A percentile compares a stretch with the other conserved stretches of the same genome.
Conservation (phyloP, 2,888 invertebrate species). For the Diaprepes abbreviatus region DNA sequence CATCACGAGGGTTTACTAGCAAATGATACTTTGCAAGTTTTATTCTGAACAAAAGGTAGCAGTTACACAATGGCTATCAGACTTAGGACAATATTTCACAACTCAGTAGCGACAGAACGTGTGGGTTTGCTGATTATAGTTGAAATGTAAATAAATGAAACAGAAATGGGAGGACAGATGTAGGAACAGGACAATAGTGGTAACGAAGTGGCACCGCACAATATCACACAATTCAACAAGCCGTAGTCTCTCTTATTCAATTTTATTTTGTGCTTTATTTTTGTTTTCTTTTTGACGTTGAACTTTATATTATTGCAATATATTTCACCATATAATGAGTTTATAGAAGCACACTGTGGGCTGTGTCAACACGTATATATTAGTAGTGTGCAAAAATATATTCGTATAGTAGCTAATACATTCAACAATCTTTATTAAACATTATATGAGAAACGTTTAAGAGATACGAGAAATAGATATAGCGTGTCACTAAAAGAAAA, state of each 20-base stretch:
- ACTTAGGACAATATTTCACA: conserved; percentile 48
- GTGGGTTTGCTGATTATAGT: conserved; percentile 49
- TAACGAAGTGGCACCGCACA: conserved; percentile 64
- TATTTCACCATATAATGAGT: conserved; percentile 30
- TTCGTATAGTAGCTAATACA: too few species aligned
- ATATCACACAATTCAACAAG: conserved; percentile 57
- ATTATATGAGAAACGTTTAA: too few species aligned
- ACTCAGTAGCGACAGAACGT: conserved; percentile 50
- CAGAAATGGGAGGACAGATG: conserved; percentile 49
- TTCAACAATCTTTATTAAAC: too few species aligned
- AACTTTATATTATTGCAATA: conserved; percentile 13
- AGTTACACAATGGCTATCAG: conserved; percentile 37
- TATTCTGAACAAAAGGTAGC: conserved; percentile 40
- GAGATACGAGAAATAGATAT: too few species aligned
- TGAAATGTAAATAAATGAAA: conserved; percentile 51
- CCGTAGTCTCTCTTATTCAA: conserved; percentile 35
- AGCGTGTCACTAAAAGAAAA: too few species aligned
- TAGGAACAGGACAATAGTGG: conserved; percentile 60
- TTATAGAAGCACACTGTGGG: conserved; percentile 27
- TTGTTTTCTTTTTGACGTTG: conserved; percentile 22
- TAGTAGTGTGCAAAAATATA: background rate
- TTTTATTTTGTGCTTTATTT: conserved; percentile 30
- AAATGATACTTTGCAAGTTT: conserved; percentile 18
- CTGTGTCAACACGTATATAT: conserved; percentile 42
- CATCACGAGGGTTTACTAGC: background rate